Evolutionary conservation across 2,888 invertebrate genomes (phyloP).

Genomic region (Megamerina dolium): DNA sequence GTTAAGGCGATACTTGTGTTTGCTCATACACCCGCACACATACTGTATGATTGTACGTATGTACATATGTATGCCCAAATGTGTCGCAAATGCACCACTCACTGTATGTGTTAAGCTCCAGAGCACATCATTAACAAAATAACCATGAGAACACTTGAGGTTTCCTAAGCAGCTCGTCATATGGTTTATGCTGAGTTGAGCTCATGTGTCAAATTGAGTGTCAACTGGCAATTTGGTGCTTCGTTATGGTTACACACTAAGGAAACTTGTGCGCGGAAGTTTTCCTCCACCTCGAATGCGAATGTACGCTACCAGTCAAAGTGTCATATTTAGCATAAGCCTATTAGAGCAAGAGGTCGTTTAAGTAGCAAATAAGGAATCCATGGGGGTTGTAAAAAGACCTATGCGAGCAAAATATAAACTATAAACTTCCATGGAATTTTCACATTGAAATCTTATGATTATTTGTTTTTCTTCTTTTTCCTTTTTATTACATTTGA

Average conservation of each 20-base stretch:
- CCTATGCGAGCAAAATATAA: no score
- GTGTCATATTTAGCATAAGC: slow-evolving; percentile 48
- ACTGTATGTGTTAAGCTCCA: not conserved
- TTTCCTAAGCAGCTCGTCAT: slow-evolving; percentile 4
- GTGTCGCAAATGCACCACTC: not conserved
- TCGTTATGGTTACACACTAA: slow-evolving; percentile 11
- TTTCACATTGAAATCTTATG: no score
- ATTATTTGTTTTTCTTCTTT: no score
- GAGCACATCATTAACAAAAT: not conserved
- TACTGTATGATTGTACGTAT: not conserved
- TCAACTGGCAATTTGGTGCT: slow-evolving; percentile 44
- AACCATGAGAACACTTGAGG: slow-evolving; percentile 2
- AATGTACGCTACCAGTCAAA: slow-evolving; percentile 13
- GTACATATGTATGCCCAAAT: not conserved
- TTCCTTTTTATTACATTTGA: no score
- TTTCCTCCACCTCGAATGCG: no score
- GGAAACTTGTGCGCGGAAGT: no score
- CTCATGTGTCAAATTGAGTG: slow-evolving; percentile 41
- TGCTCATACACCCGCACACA: no score
- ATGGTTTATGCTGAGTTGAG: no score
- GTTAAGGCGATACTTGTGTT: no score
- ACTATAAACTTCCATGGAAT: no score
- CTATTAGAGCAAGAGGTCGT: slow-evolving; percentile 37
- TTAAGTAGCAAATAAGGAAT: slow-evolving; percentile 14
- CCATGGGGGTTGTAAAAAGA: no score